phyloP scores from a whole-genome alignment of 2,113 vertebrate genomes.

The Rhea americana region DNA sequence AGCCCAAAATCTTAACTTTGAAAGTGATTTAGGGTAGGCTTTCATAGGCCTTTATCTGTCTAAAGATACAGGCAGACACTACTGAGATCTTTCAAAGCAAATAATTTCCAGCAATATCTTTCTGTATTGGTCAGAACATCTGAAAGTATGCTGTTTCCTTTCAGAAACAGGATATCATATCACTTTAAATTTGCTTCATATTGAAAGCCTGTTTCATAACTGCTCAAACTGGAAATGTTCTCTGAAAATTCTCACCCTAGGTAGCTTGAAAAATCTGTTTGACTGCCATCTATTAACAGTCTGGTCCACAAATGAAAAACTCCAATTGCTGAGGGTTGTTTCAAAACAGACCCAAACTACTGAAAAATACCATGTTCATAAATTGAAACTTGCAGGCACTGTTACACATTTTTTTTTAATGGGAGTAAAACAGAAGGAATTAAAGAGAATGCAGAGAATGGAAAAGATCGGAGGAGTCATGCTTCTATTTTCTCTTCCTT shows the following conservation, averaged over 20 bases:
- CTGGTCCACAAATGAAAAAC: not conserved
- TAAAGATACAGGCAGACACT: not conserved
- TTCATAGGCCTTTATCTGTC: not conserved
- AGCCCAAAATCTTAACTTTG: not conserved
- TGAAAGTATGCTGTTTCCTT: not conserved
- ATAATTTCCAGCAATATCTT: not conserved
- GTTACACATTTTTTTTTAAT: not conserved
- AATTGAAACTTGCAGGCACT: not conserved
- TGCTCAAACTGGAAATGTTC: not conserved
- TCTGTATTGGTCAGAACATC: not conserved
- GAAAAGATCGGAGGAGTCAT: conserved; percentile 36
- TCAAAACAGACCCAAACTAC: not conserved
- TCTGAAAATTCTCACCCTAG: not conserved
- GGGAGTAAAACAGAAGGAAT: not conserved
- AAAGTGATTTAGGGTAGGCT: not conserved
- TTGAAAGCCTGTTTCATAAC: not conserved
- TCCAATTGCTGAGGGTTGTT: not conserved
- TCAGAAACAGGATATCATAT: not conserved
- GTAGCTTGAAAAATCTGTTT: not conserved
- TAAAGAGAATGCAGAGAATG: not conserved
- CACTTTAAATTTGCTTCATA: not conserved
- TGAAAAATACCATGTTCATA: not conserved
- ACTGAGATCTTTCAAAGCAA: not conserved
- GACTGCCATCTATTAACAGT: not conserved
- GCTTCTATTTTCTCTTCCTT: conserved; percentile 36